phyloP scores from a whole-genome alignment of 2,888 invertebrate species.

The Drosophila melanocephala region DNA sequence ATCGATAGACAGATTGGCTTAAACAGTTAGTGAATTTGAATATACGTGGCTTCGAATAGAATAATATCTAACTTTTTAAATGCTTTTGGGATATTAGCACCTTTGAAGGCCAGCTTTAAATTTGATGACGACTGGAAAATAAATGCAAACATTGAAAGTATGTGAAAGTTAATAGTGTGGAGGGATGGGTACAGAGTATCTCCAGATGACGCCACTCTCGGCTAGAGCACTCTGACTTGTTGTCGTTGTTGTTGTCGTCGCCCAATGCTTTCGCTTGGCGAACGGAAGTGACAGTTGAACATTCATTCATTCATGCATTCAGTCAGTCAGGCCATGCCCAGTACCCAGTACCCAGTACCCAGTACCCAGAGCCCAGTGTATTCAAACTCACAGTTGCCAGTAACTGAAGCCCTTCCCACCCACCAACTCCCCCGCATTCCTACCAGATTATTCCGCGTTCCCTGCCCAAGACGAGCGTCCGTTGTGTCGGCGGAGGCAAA shows the following conservation, averaged over 20 bases:
- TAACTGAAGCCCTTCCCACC: slow-evolving; percentile 1
- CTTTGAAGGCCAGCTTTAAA: background rate
- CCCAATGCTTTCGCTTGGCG: slow-evolving; percentile 18
- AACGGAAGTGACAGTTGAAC: slow-evolving; percentile 80
- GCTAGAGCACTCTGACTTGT: slow-evolving; percentile 1
- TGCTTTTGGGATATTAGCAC: background rate
- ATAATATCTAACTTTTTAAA: background rate
- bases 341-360: slow-evolving; percentile 7
- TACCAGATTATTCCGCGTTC: background rate
- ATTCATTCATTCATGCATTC: slow-evolving; percentile 69
- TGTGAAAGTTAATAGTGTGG: background rate
- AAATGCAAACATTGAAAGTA: background rate
- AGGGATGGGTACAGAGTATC: slow-evolving; percentile 4
- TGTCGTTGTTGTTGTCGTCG: background rate
- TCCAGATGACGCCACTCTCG: background rate
- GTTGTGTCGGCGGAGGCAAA: slow-evolving; percentile 52
- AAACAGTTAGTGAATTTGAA: background rate
- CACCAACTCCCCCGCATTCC: slow-evolving; percentile 3
- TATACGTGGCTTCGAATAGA: too few species aligned
- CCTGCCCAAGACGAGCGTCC: slow-evolving; percentile 26
- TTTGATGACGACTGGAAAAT: background rate
- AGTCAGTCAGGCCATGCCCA: slow-evolving; percentile 40
- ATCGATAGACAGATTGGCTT: background rate
- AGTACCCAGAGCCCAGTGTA: slow-evolving; percentile 13
- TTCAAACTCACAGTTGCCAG: slow-evolving; percentile 26